These are phyloP conservation scores for Allygus modestus DNA, from an alignment of 2,888 invertebrate genomes.

Conservation along the genomic window DNA sequence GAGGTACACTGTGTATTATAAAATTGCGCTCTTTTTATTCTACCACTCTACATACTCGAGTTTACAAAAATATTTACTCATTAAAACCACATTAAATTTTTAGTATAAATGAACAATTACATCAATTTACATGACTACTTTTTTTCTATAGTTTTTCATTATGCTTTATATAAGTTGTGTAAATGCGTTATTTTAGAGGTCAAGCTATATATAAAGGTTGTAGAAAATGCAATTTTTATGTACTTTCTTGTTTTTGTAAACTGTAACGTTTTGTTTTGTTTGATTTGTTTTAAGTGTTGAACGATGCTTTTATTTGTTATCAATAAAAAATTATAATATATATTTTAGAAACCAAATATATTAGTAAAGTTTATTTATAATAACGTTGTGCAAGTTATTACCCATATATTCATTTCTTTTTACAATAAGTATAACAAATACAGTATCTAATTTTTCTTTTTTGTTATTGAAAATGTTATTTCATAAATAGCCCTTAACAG, in stretches of 20 bases:
- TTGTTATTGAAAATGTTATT: too few species aligned
- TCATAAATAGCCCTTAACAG: too few species aligned
- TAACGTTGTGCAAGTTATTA: background rate
- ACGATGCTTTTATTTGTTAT: constrained; percentile 42
- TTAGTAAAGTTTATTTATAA: constrained; percentile 43
- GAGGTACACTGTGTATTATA: background rate
- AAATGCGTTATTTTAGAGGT: background rate
- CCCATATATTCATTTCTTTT: too few species aligned
- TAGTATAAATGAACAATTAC: background rate
- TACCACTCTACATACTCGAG: background rate
- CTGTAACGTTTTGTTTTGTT: constrained; percentile 21
- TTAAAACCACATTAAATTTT: background rate
- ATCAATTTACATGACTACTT: background rate
- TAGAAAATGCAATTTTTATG: background rate
- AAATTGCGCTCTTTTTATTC: background rate
- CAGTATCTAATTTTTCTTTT: too few species aligned
- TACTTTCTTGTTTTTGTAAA: background rate
- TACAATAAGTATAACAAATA: too few species aligned
- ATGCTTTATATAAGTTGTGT: background rate
- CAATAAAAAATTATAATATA: background rate
- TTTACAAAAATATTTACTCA: background rate
- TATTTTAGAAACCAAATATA: constrained; percentile 47
- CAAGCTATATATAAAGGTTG: constrained; percentile 20
- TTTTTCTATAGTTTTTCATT: background rate
- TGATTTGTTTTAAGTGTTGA: constrained; percentile 32